These are phyloP conservation scores for Pollimyrus isidori DNA, from an alignment of 2,113 vertebrate genomes.

Conservation along the genomic window DNA sequence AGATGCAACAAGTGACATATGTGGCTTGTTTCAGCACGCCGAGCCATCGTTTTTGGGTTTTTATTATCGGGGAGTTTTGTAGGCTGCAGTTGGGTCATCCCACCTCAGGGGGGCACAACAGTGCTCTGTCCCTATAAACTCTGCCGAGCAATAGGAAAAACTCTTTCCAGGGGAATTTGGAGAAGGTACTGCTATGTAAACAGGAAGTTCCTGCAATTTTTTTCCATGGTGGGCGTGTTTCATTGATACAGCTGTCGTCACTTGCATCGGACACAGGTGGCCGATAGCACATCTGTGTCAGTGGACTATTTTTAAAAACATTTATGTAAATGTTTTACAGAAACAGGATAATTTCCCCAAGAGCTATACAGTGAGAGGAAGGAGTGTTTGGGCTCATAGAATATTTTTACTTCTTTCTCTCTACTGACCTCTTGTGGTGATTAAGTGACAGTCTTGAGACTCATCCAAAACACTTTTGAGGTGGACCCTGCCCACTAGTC, in stretches of 20 bases:
- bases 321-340: not conserved
- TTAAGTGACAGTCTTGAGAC: not conserved
- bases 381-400: not conserved
- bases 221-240: not conserved
- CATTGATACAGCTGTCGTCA: not conserved
- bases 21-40: not conserved
- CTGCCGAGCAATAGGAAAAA: not conserved
- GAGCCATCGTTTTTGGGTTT: not conserved
- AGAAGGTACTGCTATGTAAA: not conserved
- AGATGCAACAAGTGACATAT: not conserved
- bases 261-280: conserved; percentile 5
- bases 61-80: not conserved
- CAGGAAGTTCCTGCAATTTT: conserved; percentile 1
- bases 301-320: not conserved
- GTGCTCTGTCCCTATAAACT: not conserved
- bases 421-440: conserved; percentile 21
- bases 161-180: not conserved
- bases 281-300: not conserved
- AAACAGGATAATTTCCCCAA: not conserved
- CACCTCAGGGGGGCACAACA: conserved; percentile 15
- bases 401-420: not conserved
- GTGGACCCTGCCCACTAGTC: not conserved
- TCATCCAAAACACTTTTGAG: not conserved
- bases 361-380: not conserved
- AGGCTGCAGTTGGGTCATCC: conserved; percentile 3